Evolutionary conservation across 2,113 vertebrate species (phyloP).

Genomic region (Bungarus multicinctus): DNA sequence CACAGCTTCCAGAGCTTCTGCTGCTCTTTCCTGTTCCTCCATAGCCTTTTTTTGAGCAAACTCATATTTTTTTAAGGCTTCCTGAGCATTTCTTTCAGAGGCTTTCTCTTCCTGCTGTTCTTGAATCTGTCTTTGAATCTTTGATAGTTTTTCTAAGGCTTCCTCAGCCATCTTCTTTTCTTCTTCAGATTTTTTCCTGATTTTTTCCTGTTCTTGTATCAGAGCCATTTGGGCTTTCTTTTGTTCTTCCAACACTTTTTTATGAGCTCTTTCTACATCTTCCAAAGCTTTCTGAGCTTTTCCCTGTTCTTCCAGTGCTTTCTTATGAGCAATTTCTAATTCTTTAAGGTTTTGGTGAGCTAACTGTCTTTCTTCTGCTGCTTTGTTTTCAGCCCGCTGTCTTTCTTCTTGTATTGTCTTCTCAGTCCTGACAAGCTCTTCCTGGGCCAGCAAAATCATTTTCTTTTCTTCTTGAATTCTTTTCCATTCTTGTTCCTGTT

Average conservation of each 20-base stretch:
- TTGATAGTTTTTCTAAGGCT: background rate
- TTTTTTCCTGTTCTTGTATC: background rate
- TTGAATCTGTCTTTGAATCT: background rate
- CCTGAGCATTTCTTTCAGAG: background rate
- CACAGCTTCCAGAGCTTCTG: background rate
- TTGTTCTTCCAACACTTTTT: background rate
- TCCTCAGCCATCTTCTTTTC: background rate
- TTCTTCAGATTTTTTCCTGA: background rate
- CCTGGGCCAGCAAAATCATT: background rate
- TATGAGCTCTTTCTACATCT: background rate
- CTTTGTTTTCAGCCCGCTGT: background rate
- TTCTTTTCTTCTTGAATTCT: conserved; percentile 1
- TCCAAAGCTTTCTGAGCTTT: background rate
- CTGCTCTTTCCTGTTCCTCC: background rate
- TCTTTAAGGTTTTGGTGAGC: background rate
- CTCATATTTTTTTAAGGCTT: background rate
- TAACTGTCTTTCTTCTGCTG: background rate
- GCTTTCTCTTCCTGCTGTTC: background rate
- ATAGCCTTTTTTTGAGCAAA: background rate
- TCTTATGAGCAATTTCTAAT: background rate
- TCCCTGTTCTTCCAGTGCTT: background rate
- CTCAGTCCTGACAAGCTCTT: background rate
- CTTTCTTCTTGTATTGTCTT: conserved; percentile 4
- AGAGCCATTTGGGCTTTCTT: background rate
- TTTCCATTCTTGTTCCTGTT: background rate